These are phyloP conservation scores for Stenodera caucasica DNA, from an alignment of 2,888 invertebrate genomes.

Conservation along the genomic window DNA sequence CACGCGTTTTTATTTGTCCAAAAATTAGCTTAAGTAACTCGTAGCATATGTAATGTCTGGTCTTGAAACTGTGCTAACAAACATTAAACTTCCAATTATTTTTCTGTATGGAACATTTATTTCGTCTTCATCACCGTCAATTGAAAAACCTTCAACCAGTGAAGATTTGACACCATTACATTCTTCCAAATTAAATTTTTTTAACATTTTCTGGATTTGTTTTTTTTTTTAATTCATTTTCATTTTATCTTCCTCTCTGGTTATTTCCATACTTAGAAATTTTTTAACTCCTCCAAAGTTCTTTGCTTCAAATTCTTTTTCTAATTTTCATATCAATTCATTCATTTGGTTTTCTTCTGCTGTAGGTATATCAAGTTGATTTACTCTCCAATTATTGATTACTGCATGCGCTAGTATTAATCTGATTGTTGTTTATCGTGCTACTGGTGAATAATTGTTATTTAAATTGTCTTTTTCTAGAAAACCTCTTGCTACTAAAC, in stretches of 20 bases:
- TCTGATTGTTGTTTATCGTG: constrained; percentile 29
- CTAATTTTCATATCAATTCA: constrained; percentile 13
- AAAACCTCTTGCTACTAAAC: constrained; percentile 21
- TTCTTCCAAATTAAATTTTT: constrained; percentile 23
- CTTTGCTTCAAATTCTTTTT: constrained; percentile 26
- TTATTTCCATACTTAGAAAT: constrained; percentile 27
- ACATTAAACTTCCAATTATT: constrained; percentile 30
- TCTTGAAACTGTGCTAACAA: constrained; percentile 20
- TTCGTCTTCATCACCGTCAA: background rate
- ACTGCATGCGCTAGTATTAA: constrained; percentile 27
- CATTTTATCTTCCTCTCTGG: constrained; percentile 20
- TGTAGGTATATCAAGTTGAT: constrained; percentile 30
- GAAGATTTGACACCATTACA: constrained; percentile 20
- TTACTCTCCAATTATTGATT: constrained; percentile 24
- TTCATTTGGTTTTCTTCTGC: constrained; percentile 25
- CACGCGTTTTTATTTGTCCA: constrained; percentile 21
- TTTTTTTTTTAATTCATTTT: constrained; percentile 19
- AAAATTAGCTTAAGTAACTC: constrained; percentile 25
- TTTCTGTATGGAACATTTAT: constrained; percentile 16
- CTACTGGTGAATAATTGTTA: constrained; percentile 26
- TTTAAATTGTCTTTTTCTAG: constrained; percentile 17
- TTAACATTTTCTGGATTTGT: constrained; percentile 25
- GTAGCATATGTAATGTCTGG: constrained; percentile 23
- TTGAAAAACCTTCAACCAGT: constrained; percentile 27
- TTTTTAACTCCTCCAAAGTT: constrained; percentile 22